Base-by-base conservation (phyloP, 2,888 invertebrate genomes). In the Pterostichus niger region DNA sequence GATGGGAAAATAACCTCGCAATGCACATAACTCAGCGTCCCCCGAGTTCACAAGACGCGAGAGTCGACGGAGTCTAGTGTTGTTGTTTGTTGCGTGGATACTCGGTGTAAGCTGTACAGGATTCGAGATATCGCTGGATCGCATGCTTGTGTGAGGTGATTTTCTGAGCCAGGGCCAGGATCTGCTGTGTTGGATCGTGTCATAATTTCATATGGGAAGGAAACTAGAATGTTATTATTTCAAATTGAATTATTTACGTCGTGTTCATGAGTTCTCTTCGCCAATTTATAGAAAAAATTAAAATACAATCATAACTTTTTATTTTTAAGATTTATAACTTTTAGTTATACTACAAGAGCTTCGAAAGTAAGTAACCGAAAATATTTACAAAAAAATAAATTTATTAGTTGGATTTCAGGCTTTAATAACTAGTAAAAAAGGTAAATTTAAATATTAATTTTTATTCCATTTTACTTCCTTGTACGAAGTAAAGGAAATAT, bases 1-100 rank as follows among this genome's bases (percentile, higher is more conserved):
- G 56, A 77, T 77, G 77, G 77, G 77, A 77, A 56, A 77, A 77
- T 59, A 77, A 77, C 10, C 77, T 56, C 77, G 33, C 35, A 13
- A 17, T 59, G 52, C 17, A 40, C 77, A 77, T 77, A 77, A 77
- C 40, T 77, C 77, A 77, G 44, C 73, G 24, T 46, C 46, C 46
- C 35, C 40, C 33, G 31, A 13, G n/a, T 56, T 17, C 17, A 4
- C 56, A 17, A 13, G 56, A 17, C n/a, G 49, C 11, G 49, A 44
- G 11, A 13, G 49, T 6, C 11, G 49, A n/a, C 49, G 6, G 49
- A 49, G 13, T 49, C 9, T 49, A 10, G 11, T 49, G 10, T 10
- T 6, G n/a, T 49, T 6, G 49, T 49, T 40, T 40, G 40, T 49
- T 49, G 13, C 49, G 49, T 49, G 49, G 49, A 13, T 49, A 49